A percentile compares a stretch with the other conserved stretches of the same genome.
Evolutionary conservation across 2,888 invertebrate species (phyloP).

Genomic region (Invenusta paracnida): DNA sequence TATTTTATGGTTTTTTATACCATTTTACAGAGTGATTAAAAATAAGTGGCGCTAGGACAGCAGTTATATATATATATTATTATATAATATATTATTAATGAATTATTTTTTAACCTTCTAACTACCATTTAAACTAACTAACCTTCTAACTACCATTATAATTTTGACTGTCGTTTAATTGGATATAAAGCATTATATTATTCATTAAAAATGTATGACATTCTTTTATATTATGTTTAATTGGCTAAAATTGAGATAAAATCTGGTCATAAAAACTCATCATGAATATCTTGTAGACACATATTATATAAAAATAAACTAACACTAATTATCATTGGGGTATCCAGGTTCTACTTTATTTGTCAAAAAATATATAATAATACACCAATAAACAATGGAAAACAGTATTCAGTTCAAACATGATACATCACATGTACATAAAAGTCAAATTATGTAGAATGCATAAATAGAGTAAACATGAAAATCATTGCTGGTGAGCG

Average conservation of each 20-base stretch:
- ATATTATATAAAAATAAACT: conserved; percentile 19
- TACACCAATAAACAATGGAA: conserved; percentile 9
- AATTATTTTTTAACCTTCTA: too few relatives aligned
- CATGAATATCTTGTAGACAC: conserved; percentile 24
- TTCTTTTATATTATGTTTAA: conserved; percentile 2
- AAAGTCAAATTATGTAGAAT: conserved; percentile 7
- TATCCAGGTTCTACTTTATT: conserved; percentile 6
- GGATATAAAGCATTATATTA: background rate
- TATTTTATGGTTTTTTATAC: background rate
- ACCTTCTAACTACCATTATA: background rate
- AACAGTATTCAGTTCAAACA: conserved; percentile 16
- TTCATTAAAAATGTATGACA: background rate
- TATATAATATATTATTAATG: too few relatives aligned
- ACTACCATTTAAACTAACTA: too few relatives aligned
- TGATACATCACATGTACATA: conserved; percentile 24
- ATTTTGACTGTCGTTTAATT: conserved; percentile 2
- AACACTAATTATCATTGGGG: conserved; percentile 11
- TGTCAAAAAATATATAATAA: conserved; percentile 10
- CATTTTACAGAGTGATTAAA: too few relatives aligned
- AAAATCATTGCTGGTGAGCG: background rate
- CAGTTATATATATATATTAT: too few relatives aligned
- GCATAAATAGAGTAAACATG: conserved; percentile 14
- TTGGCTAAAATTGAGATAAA: background rate
- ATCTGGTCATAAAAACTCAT: background rate
- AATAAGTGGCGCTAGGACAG: too few relatives aligned